Conservation (phyloP, 2,113 vertebrate genomes). For the Serilophus lunatus region DNA sequence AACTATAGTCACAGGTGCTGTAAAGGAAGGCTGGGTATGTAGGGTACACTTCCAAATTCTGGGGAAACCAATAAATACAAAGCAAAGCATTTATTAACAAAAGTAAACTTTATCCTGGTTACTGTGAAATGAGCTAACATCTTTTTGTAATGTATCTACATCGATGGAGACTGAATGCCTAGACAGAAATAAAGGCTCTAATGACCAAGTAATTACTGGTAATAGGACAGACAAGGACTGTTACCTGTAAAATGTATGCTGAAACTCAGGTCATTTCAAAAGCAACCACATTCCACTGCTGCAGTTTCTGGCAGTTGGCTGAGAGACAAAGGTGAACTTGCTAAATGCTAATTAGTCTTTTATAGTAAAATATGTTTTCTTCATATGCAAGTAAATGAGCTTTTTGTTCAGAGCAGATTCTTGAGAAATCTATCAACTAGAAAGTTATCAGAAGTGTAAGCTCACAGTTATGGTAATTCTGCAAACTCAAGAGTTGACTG, state of each 20-base stretch:
- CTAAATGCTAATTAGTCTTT: neutral
- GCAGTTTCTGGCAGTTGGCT: neutral
- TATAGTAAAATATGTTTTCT: neutral
- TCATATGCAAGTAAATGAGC: neutral
- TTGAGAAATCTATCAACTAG: neutral
- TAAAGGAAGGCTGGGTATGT: neutral
- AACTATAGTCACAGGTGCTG: neutral
- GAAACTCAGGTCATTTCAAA: neutral
- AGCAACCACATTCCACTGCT: neutral
- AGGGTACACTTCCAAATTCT: neutral
- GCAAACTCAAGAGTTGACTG: neutral
- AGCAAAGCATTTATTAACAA: neutral
- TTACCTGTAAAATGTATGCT: neutral
- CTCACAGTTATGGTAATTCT: neutral
- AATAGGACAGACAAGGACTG: neutral
- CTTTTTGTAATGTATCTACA: neutral
- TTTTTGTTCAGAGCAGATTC: neutral
- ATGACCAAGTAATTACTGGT: neutral
- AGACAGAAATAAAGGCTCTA: neutral
- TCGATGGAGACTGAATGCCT: rapidly evolving
- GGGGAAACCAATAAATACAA: neutral
- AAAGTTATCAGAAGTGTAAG: neutral
- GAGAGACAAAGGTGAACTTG: neutral
- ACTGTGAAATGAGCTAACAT: neutral
- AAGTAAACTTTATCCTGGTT: neutral